Evolutionary conservation across 2,797 vertebrate species (phyloP).

Genomic region (Lagocephalus sceleratus): DNA sequence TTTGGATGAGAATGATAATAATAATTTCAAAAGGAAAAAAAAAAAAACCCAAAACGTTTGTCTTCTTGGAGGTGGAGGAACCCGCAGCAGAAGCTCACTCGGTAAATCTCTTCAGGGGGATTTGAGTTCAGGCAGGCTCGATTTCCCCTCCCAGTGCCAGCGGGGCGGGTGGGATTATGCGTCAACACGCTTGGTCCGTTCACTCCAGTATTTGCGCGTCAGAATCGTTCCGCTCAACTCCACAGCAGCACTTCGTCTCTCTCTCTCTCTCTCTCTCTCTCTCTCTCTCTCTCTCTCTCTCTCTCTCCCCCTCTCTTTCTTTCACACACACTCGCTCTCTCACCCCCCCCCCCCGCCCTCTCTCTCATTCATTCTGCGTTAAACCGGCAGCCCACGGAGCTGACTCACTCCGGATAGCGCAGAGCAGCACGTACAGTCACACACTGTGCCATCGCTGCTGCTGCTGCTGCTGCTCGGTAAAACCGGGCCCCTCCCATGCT

Average conservation of each 20-base stretch:
- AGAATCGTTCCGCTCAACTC: constrained; percentile 26
- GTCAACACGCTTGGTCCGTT: constrained; percentile 68
- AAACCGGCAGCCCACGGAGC: constrained; percentile 34
- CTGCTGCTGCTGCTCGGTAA: constrained; percentile 27
- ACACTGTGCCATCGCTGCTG: constrained; percentile 18
- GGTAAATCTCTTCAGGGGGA: constrained; percentile 63
- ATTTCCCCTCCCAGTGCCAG: constrained; percentile 62
- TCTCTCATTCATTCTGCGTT: constrained; percentile 1
- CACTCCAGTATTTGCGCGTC: constrained; percentile 49
- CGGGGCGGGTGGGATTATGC: constrained; percentile 73
- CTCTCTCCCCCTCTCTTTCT: neutral
- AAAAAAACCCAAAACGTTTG: constrained; percentile 14
- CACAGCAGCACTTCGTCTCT: constrained; percentile 17
- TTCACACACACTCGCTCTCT: too few relatives aligned
- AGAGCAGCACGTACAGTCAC: constrained; percentile 24
- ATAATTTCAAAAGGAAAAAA: too few relatives aligned
- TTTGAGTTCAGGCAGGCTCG: constrained; percentile 63
- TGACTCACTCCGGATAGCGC: constrained; percentile 58
- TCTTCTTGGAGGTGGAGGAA: constrained; percentile 21
- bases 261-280: constrained; percentile 4
- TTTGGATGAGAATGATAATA: neutral
- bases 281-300: neutral
- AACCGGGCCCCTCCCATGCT: constrained; percentile 66
- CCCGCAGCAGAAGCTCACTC: constrained; percentile 42
- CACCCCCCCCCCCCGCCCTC: neutral